A percentile compares a stretch with the other conserved stretches of the same genome.
phyloP scores from a whole-genome alignment of 2,113 vertebrate species.

The Seriola rivoliana region DNA sequence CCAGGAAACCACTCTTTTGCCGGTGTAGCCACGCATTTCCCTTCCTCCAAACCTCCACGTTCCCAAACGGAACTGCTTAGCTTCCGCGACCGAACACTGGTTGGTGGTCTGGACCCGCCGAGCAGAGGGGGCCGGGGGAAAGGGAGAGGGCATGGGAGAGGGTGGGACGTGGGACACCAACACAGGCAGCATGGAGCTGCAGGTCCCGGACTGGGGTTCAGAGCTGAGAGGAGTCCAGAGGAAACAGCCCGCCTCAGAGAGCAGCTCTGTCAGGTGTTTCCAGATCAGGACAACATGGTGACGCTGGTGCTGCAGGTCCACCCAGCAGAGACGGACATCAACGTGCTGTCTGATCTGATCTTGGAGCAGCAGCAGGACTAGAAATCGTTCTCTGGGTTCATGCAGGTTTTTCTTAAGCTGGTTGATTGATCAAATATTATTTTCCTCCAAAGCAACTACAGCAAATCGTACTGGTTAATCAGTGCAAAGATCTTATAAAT shows the following conservation, averaged over 20 bases:
- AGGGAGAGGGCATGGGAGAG: conserved; percentile 18
- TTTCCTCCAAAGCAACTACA: not conserved
- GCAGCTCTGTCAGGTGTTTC: conserved; percentile 86
- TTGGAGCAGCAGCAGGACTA: conserved; percentile 76
- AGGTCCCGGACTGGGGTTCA: not conserved
- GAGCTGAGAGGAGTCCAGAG: conserved; percentile 48
- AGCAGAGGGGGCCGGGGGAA: not conserved
- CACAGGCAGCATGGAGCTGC: conserved; percentile 7
- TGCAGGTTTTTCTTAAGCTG: not conserved
- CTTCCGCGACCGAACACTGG: conserved; percentile 69
- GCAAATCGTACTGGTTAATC: not conserved
- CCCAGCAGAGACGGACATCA: conserved; percentile 84
- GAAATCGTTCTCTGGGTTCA: not conserved
- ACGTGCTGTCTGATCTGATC: conserved; percentile 85
- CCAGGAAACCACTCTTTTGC: conserved; percentile 77
- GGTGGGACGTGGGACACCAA: conserved; percentile 1
- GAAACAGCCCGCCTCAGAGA: conserved; percentile 83
- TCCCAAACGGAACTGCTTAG: conserved; percentile 77
- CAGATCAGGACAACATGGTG: conserved; percentile 86
- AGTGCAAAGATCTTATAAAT: not conserved
- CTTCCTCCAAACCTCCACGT: conserved; percentile 23
- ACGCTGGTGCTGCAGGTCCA: conserved; percentile 86
- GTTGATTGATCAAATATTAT: not conserved
- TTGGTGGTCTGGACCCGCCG: not conserved
- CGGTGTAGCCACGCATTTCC: conserved; percentile 32